These are phyloP conservation scores for Diplodus puntazzo DNA, from an alignment of 2,797 vertebrate species.

Conservation along the genomic window DNA sequence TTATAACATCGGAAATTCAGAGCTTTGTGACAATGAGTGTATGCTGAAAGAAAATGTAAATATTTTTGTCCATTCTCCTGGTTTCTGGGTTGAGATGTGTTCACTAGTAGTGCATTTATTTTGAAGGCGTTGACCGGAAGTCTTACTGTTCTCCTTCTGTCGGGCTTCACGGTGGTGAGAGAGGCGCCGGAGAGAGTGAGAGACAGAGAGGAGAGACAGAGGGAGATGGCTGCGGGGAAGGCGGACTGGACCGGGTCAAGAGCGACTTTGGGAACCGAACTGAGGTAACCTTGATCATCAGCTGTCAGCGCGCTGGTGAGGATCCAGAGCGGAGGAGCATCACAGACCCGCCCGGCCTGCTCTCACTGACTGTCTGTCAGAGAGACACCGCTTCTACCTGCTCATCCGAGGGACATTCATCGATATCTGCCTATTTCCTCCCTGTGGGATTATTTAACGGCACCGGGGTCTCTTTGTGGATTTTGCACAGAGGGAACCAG, in stretches of 20 bases:
- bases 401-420: slow-evolving; percentile 30
- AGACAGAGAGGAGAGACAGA: slow-evolving; percentile 34
- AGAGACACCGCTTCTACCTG: slow-evolving; percentile 1
- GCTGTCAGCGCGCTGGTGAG: background rate
- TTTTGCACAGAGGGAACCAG: background rate
- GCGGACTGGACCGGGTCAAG: slow-evolving; percentile 57
- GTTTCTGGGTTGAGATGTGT: background rate
- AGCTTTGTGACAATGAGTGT: background rate
- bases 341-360: slow-evolving; percentile 39
- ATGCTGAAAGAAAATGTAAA: background rate
- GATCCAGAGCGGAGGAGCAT: background rate
- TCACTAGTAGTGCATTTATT: slow-evolving; percentile 53
- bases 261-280: slow-evolving; percentile 9
- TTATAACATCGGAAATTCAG: background rate
- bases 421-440: background rate
- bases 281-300: slow-evolving; percentile 59
- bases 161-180: slow-evolving; percentile 1
- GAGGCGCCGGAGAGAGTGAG: slow-evolving; percentile 32
- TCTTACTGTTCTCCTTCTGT: rapidly evolving
- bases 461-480: background rate
- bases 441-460: background rate
- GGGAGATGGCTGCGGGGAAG: slow-evolving; percentile 66
- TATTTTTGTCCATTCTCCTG: no score
- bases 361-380: background rate
- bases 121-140: slow-evolving; percentile 43